Conservation (phyloP, 2,888 invertebrate species). For the Corbicula japonica region DNA sequence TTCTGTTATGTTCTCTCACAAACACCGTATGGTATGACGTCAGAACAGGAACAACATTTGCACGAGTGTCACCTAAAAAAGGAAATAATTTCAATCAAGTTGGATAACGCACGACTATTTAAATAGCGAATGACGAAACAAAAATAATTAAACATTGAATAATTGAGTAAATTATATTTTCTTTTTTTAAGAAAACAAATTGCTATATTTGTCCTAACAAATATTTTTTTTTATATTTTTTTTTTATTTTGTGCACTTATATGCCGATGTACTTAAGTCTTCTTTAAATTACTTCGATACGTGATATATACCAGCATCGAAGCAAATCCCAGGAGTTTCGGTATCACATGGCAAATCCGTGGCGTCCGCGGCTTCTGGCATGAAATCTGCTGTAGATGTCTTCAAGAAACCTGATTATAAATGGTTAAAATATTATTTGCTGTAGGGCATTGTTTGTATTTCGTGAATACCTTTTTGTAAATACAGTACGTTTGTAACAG, state of each 20-base stretch:
- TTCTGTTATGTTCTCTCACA: slow-evolving; percentile 33
- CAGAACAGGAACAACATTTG: slow-evolving; percentile 18
- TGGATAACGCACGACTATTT: neutral
- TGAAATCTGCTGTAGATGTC: slow-evolving; percentile 26
- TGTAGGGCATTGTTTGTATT: too few species aligned
- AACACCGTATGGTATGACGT: slow-evolving; percentile 24
- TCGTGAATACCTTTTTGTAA: too few species aligned
- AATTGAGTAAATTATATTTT: neutral
- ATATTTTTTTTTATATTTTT: too few species aligned
- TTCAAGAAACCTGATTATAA: slow-evolving; percentile 48
- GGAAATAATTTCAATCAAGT: neutral
- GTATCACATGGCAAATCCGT: slow-evolving; percentile 20
- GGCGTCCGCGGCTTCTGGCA: slow-evolving; percentile 27
- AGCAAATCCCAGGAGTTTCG: neutral
- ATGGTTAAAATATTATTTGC: too few species aligned
- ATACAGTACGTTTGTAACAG: too few species aligned
- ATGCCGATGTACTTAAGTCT: neutral
- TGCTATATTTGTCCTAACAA: too few species aligned
- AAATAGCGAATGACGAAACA: neutral
- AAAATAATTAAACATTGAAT: neutral
- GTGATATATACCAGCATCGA: slow-evolving; percentile 7
- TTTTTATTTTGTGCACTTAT: too few species aligned
- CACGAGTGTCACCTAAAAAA: slow-evolving; percentile 23
- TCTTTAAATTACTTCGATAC: neutral
- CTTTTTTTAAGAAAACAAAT: neutral